These are phyloP conservation scores for Drosophila multiciliata DNA, from an alignment of 2,888 invertebrate species.

Conservation along the genomic window DNA sequence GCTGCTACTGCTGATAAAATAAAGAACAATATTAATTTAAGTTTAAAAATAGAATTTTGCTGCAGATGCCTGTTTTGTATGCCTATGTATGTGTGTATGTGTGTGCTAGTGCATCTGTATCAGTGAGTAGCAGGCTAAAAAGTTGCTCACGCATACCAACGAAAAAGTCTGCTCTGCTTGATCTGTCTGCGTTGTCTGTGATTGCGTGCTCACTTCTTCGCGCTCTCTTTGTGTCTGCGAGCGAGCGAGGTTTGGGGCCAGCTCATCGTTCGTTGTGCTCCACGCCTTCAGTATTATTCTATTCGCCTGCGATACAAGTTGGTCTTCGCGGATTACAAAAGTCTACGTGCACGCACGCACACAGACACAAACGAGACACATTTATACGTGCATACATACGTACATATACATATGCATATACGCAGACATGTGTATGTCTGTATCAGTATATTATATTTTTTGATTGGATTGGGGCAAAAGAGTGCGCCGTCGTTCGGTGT, in stretches of 20 bases:
- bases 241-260: constrained; percentile 40
- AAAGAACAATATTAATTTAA: constrained; percentile 83
- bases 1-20: constrained; percentile 81
- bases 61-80: constrained; percentile 72
- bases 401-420: constrained; percentile 14
- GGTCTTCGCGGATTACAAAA: constrained; percentile 53
- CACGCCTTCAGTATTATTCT: constrained; percentile 73
- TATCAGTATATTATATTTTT: constrained; percentile 69
- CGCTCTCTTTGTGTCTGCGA: constrained; percentile 17
- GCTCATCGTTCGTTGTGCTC: constrained; percentile 46
- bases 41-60: constrained; percentile 81
- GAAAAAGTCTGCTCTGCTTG: constrained; percentile 39
- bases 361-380: constrained; percentile 36
- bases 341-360: constrained; percentile 38
- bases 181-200: constrained; percentile 58
- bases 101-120: constrained; percentile 29
- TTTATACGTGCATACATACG: constrained; percentile 8
- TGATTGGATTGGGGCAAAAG: constrained; percentile 69
- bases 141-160: constrained; percentile 59
- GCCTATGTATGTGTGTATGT: constrained; percentile 37
- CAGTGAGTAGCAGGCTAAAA: constrained; percentile 44
- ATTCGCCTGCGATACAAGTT: constrained; percentile 71
- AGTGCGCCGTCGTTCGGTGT: constrained; percentile 53
- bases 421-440: constrained; percentile 36
- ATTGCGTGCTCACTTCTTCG: constrained; percentile 49